A percentile compares a stretch with the other conserved stretches of the same genome.
Evolutionary conservation across 2,113 vertebrate genomes (phyloP).

Genomic region (Pteruthius melanotis): DNA sequence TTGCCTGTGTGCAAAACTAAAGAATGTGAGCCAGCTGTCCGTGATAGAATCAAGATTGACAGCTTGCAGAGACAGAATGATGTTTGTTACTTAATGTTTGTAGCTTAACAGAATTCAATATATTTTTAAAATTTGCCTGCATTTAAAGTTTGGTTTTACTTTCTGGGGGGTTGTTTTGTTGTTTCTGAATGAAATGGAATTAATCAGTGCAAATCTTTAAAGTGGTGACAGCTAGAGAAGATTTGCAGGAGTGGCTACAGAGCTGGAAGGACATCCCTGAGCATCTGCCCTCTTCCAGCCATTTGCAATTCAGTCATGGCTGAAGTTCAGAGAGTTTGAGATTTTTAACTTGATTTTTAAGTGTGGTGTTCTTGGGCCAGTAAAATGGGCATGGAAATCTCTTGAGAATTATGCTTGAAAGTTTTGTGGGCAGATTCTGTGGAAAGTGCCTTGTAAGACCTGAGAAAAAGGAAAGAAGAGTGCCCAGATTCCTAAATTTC

Average conservation of each 20-base stretch:
- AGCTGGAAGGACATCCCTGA: neutral
- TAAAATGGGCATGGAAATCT: neutral
- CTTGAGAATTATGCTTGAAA: neutral
- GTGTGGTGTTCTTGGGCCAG: neutral
- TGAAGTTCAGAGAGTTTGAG: neutral
- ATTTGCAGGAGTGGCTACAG: too few relatives aligned
- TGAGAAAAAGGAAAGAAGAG: neutral
- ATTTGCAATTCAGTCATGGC: neutral
- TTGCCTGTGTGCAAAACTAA: neutral
- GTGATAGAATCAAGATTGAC: constrained; percentile 40
- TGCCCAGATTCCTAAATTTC: neutral
- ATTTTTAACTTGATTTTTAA: neutral
- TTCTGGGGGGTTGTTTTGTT: neutral
- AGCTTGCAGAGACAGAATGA: neutral
- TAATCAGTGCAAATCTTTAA: neutral
- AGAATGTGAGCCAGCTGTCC: neutral
- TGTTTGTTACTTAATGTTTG: constrained; percentile 11
- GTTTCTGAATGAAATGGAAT: constrained; percentile 2
- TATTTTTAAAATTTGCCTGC: neutral
- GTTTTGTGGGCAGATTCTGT: neutral
- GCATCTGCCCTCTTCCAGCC: neutral
- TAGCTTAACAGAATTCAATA: neutral
- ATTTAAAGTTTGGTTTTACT: neutral
- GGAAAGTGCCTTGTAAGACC: neutral
- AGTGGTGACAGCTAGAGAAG: neutral